These are phyloP conservation scores for Calidris pugnax DNA, from an alignment of 2,113 vertebrate genomes.

Conservation along the genomic window DNA sequence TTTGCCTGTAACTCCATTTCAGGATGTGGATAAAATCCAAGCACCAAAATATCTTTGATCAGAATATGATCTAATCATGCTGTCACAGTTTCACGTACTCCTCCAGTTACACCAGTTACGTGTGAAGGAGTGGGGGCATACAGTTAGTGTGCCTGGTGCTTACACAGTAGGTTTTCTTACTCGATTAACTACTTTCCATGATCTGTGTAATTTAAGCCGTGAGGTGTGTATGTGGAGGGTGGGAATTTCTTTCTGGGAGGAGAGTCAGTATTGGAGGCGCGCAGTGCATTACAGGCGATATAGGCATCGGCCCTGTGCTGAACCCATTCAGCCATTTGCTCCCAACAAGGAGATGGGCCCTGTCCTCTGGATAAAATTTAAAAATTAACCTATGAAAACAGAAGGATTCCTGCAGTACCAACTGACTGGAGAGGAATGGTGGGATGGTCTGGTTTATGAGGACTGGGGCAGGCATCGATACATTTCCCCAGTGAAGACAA, in stretches of 20 bases:
- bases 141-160: neutral
- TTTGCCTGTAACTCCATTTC: neutral
- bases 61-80: neutral
- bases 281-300: rapidly evolving
- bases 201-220: neutral
- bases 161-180: neutral
- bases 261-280: neutral
- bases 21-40: neutral
- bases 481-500: neutral
- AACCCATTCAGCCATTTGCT: neutral
- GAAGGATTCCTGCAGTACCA: neutral
- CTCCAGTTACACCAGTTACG: neutral
- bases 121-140: neutral
- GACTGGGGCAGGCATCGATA: neutral
- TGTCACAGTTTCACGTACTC: neutral
- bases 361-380: neutral
- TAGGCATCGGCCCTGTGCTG: neutral
- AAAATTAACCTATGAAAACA: neutral
- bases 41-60: rapidly evolving
- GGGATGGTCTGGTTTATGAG: neutral
- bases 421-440: neutral
- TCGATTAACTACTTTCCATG: neutral
- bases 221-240: neutral
- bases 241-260: neutral
- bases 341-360: neutral